Evolutionary conservation across 2,888 invertebrate genomes (phyloP).

Genomic region (Macroteleia sp.): DNA sequence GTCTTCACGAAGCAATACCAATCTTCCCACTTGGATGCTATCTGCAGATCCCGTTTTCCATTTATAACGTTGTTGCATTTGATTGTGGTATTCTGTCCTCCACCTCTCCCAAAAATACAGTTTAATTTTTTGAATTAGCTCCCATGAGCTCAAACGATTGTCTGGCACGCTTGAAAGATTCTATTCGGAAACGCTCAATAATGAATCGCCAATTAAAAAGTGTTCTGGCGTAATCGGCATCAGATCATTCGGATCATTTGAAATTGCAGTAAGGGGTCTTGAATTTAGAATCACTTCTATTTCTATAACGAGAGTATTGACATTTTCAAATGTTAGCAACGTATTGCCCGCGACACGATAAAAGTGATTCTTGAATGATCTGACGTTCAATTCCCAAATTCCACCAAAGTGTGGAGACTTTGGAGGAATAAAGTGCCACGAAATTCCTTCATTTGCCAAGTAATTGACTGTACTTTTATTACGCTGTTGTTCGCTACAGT

Average conservation of each 20-base stretch:
- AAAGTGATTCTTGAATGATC: conserved; percentile 70
- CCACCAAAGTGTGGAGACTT: conserved; percentile 70
- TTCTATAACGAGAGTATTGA: conserved; percentile 47
- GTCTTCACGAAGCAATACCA: conserved; percentile 62
- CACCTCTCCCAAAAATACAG: conserved; percentile 55
- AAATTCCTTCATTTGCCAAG: conserved; percentile 21
- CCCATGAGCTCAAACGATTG: conserved; percentile 51
- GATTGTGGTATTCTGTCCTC: conserved; percentile 50
- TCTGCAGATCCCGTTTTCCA: conserved; percentile 17
- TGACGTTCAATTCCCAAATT: conserved; percentile 70
- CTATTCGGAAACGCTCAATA: conserved; percentile 43
- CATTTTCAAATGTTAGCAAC: conserved; percentile 67
- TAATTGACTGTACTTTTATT: background rate
- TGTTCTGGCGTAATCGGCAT: conserved; percentile 50
- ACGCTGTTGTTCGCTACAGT: background rate
- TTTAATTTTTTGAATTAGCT: conserved; percentile 47
- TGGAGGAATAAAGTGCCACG: conserved; percentile 70
- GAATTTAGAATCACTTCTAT: conserved; percentile 62
- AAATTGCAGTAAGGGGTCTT: conserved; percentile 43
- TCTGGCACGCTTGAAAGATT: conserved; percentile 25
- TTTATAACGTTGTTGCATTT: conserved; percentile 49
- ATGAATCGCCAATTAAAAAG: conserved; percentile 53
- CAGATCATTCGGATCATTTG: conserved; percentile 53
- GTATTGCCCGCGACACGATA: conserved; percentile 48
- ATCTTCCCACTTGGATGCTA: conserved; percentile 20